Evolutionary conservation across 2,888 invertebrate species (phyloP), one percentile per base, ranked within the genome.

Genomic region (Melikaiella ostensackeni): DNA sequence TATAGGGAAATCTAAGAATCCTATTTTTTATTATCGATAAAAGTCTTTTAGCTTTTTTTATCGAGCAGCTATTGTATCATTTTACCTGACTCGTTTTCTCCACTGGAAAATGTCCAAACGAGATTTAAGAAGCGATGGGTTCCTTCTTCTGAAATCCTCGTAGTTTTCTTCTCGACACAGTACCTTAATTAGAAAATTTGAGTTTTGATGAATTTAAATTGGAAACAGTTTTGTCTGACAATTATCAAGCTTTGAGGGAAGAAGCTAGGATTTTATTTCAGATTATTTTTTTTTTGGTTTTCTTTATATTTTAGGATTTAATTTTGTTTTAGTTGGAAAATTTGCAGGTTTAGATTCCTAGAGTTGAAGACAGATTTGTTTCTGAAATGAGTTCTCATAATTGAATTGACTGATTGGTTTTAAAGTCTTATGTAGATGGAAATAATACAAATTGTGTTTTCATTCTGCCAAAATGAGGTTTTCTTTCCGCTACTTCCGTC

Each of bases 61-160:
- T 55, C 21, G 50, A 55, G 3, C n/a, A 55, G 3, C 16, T 30
- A 74, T 63, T 27, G 24, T 50, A 30, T 63, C 35, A 35, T 33
- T 62, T 16, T 42, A 74, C 74, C 74, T 61, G 42, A 27, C n/a
- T 63, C 59, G 24, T 35, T 64, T 27, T 64, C 33, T 57, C 38
- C 75, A 75, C 38, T 35, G 7, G 27, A 30, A 35, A 77, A 75
- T 57, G 75, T 57, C 75, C 62, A 77, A 21, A 63, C 11, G 35
- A 77, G 46, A 64, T 77, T 55, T 24, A 75, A 42, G 9, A 33
- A n/a, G 30, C 33, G 70, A 50, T 55, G 5, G 6, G 46, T 55
- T 70, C 46, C 50, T n/a, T 70, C 70, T 46, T 70, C 30, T n/a
- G 50, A 70, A 50, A 46, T 11, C 50, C n/a, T 19, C 30, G 30